phyloP scores from a whole-genome alignment of 2,888 invertebrate genomes.

The Ichneumoninae sp. region DNA sequence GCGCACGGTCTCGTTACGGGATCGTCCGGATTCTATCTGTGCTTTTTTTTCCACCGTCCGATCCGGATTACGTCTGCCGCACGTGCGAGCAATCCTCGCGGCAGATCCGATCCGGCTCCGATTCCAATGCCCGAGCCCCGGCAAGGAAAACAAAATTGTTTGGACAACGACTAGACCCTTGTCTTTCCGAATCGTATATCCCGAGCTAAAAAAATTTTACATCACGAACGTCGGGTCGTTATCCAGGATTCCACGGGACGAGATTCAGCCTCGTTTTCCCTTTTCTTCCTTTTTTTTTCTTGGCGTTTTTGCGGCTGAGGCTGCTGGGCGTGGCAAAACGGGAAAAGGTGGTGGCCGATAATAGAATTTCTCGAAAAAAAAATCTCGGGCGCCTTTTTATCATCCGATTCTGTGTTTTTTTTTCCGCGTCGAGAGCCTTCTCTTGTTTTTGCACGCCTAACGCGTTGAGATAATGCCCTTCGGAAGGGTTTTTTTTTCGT shows the following conservation, averaged over 20 bases:
- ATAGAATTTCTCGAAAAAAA: neutral
- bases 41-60: neutral
- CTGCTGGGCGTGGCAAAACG: neutral
- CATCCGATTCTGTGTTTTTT: neutral
- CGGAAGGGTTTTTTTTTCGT: constrained; percentile 8
- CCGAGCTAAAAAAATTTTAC: neutral
- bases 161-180: neutral
- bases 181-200: neutral
- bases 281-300: neutral
- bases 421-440: neutral
- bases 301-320: neutral
- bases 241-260: neutral
- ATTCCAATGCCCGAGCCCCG: neutral
- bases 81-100: neutral
- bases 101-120: constrained; percentile 9
- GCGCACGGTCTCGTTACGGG: neutral
- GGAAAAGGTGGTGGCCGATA: neutral
- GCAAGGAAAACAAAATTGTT: neutral
- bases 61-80: constrained; percentile 8
- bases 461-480: constrained; percentile 10
- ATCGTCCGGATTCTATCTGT: neutral
- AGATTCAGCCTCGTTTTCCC: neutral
- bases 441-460: constrained; percentile 19
- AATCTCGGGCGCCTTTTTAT: neutral
- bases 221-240: neutral